phyloP scores from a whole-genome alignment of 1,140 invertebrate genomes.

The Caerostris darwini region DNA sequence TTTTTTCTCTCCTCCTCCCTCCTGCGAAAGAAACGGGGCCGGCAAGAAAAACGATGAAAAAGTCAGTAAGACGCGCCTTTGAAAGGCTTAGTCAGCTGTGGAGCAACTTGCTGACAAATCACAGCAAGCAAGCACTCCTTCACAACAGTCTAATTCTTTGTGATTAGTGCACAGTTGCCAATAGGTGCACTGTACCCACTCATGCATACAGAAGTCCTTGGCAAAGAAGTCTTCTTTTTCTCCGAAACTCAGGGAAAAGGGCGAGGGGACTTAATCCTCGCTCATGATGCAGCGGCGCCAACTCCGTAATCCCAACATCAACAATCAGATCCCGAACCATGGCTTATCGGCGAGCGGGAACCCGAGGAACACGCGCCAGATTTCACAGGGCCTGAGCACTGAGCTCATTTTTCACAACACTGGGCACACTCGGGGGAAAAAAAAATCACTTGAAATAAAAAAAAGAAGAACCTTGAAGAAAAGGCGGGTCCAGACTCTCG shows the following conservation, averaged over 20 bases:
- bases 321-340: conserved; percentile 77
- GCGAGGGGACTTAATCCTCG: conserved; percentile 73
- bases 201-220: conserved; percentile 72
- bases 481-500: conserved; percentile 51
- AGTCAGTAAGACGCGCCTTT: conserved; percentile 75
- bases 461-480: conserved; percentile 45
- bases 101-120: conserved; percentile 78
- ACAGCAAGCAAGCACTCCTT: conserved; percentile 75
- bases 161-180: conserved; percentile 78
- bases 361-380: conserved; percentile 74
- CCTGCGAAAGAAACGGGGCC: not conserved
- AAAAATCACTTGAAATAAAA: not conserved
- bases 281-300: conserved; percentile 66
- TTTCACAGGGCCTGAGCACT: conserved; percentile 76
- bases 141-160: conserved; percentile 78
- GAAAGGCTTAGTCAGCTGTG: conserved; percentile 76
- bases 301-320: conserved; percentile 77
- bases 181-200: conserved; percentile 74
- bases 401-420: conserved; percentile 78
- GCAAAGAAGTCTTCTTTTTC: conserved; percentile 74
- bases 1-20: conserved; percentile 54
- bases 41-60: conserved; percentile 77
- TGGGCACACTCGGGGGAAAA: conserved; percentile 63
- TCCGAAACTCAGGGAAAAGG: conserved; percentile 43
- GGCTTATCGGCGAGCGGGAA: conserved; percentile 72